Conservation (phyloP, 2,888 invertebrate species). For the Mesodorylaimus sp. region DNA sequence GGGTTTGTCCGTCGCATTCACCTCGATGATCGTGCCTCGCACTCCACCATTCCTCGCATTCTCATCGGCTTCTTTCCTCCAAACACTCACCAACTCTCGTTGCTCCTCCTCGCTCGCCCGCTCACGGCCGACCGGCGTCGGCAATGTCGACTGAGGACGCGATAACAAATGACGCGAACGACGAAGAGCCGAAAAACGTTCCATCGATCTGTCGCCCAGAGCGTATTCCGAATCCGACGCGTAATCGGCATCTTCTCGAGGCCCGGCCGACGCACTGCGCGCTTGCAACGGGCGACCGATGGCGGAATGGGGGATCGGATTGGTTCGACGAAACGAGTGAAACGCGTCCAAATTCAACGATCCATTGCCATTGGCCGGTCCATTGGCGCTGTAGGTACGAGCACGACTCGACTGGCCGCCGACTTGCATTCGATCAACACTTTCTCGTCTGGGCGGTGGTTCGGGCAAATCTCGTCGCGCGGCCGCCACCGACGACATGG, state of each 20-base stretch:
- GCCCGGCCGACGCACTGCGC: no score
- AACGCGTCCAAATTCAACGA: conserved; percentile 4
- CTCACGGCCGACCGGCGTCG: background rate
- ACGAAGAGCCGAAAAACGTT: background rate
- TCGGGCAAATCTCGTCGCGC: background rate
- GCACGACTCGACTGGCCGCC: background rate
- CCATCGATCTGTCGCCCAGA: conserved; percentile 3
- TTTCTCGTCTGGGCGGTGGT: conserved; percentile 21
- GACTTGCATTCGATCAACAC: background rate
- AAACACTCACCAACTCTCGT: no score
- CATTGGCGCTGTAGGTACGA: background rate
- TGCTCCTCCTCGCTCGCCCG: no score
- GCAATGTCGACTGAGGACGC: background rate
- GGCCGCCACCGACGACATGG: background rate
- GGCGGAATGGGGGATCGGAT: background rate
- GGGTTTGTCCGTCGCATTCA: no score
- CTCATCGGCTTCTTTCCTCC: no score
- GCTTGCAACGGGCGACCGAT: background rate
- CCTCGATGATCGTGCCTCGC: background rate
- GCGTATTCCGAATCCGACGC: conserved; percentile 9
- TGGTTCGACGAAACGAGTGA: conserved; percentile 5
- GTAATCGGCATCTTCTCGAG: conserved; percentile 1
- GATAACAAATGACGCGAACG: background rate
- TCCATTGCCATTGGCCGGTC: no score
- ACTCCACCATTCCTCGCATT: background rate